phyloP scores from a whole-genome alignment of 2,113 vertebrate species.

The Sminthopsis crassicaudata region DNA sequence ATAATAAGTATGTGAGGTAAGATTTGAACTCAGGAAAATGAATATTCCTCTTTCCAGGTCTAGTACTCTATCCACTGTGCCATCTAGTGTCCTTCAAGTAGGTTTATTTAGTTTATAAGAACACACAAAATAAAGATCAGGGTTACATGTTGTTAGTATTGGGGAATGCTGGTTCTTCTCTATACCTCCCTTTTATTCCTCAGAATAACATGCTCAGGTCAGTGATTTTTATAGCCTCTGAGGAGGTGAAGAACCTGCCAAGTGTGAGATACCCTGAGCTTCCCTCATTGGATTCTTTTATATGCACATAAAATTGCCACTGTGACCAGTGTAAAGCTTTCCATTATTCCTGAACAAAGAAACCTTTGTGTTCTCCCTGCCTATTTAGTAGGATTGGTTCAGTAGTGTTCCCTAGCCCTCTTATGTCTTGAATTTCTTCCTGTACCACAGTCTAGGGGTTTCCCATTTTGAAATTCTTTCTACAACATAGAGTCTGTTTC shows the following conservation, averaged over 20 bases:
- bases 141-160: background rate
- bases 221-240: background rate
- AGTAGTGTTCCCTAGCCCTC: background rate
- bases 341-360: background rate
- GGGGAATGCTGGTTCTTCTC: background rate
- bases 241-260: background rate
- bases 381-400: background rate
- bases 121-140: background rate
- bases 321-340: background rate
- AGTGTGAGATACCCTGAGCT: background rate
- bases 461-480: background rate
- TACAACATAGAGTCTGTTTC: background rate
- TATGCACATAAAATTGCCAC: background rate
- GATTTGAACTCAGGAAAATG: no score
- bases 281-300: background rate
- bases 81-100: background rate
- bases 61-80: no score
- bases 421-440: background rate
- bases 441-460: background rate
- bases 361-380: background rate
- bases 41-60: no score
- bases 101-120: background rate
- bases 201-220: background rate
- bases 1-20: no score
- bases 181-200: background rate